phyloP scores from a whole-genome alignment of 2,113 vertebrate genomes.

The Podarcis muralis region DNA sequence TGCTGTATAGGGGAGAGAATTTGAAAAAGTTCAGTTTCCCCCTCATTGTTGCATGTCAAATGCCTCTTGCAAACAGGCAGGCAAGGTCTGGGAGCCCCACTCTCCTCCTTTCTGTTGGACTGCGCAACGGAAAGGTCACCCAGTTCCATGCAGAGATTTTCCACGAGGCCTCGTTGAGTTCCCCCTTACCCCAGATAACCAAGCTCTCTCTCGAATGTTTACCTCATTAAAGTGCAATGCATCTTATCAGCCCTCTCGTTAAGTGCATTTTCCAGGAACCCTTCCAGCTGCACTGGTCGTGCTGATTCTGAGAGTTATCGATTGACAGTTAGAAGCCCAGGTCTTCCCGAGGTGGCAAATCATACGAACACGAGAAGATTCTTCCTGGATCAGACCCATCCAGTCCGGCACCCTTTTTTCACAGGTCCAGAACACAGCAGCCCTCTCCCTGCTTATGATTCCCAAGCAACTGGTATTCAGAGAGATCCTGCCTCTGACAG shows the following conservation, averaged over 20 bases:
- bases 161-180: background rate
- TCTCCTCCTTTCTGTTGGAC: background rate
- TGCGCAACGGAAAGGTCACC: background rate
- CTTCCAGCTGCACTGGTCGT: background rate
- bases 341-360: background rate
- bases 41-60: no score
- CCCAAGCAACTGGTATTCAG: no score
- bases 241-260: background rate
- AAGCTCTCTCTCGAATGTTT: background rate
- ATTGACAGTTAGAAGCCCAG: background rate
- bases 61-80: background rate
- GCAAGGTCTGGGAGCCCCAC: background rate
- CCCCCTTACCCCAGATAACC: background rate
- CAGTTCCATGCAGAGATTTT: background rate
- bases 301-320: constrained; percentile 10
- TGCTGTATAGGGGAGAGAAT: background rate
- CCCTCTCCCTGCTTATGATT: no score
- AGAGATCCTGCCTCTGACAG: no score
- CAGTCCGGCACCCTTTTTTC: no score
- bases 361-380: no score
- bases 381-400: no score
- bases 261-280: constrained; percentile 38
- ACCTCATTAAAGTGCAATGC: background rate
- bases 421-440: no score
- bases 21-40: background rate